Base-by-base conservation (phyloP, 2,888 invertebrate species). In the Homarus gammarus region DNA sequence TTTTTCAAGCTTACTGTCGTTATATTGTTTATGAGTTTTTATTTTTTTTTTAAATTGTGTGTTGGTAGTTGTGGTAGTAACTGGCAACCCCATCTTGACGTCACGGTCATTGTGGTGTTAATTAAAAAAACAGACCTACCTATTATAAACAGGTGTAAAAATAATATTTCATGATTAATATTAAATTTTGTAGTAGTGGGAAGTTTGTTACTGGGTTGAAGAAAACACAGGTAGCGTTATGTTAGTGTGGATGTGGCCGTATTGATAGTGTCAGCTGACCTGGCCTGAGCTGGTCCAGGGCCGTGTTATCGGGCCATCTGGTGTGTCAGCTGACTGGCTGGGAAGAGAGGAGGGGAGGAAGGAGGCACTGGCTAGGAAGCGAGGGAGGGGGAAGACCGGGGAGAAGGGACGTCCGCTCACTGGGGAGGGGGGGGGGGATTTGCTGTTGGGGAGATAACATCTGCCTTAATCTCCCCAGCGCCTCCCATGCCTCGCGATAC, bases 231-330 rank as follows among this genome's bases (percentile, higher is more conserved):
- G n/a, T n/a, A n/a, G n/a, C n/a, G n/a, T n/a, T n/a, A n/a, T n/a
- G n/a, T n/a, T n/a, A n/a, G n/a, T n/a, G n/a, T n/a, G n/a, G n/a
- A n/a, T n/a, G n/a, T n/a, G n/a, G 27, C 10, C n/a, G n/a, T 64
- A 64, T 64, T 64, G 64, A 27, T 64, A 27, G 27, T 64, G 64
- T 64, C 64, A 64, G 64, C 64, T 64, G 64, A 44, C 5, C 8
- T 64, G 64, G 56, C 5, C 56, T 56, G 56, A 18, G 12, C 56
- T 64, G 64, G 64, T 27, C n/a, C 27, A 27, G 27, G 27, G 64
- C 27, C n/a, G 27, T 64, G 64, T 64, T 64, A 64, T 64, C 64
- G 64, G 64, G 27, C n/a, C 64, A 64, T 64, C 64, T 64, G 64
- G 64, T 27, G 64, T 27, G 64, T 64, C 64, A 64, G 64, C 64